phyloP scores from a whole-genome alignment of 2,888 invertebrate genomes.

The Trichacis sp. region DNA sequence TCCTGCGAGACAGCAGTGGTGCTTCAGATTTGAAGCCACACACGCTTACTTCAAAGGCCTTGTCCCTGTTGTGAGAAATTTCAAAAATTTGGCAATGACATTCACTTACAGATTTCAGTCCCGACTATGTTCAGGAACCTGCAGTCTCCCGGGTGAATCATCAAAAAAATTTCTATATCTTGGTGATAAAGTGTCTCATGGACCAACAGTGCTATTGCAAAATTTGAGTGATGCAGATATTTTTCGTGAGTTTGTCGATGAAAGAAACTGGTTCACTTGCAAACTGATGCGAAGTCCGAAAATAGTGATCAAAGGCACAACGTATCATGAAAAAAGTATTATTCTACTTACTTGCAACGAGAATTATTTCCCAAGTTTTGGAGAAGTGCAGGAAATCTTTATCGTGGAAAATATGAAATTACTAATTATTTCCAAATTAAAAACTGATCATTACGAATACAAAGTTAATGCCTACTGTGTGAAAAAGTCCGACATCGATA shows the following conservation, averaged over 20 bases:
- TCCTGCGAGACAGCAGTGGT: constrained; percentile 32
- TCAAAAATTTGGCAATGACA: constrained; percentile 22
- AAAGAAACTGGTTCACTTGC: neutral
- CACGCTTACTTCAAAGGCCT: constrained; percentile 36
- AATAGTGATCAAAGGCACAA: constrained; percentile 21
- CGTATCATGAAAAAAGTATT: constrained; percentile 14
- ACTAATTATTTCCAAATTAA: constrained; percentile 13
- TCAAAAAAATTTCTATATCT: constrained; percentile 20
- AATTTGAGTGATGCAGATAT: constrained; percentile 9
- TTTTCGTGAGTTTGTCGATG: constrained; percentile 6
- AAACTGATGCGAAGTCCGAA: constrained; percentile 17
- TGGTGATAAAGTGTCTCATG: constrained; percentile 28
- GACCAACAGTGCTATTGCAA: constrained; percentile 18
- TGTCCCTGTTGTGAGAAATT: constrained; percentile 31
- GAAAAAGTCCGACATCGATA: neutral
- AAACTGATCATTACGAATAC: constrained; percentile 20
- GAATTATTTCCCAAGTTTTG: constrained; percentile 27
- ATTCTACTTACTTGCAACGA: constrained; percentile 24
- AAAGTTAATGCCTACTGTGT: constrained; percentile 30
- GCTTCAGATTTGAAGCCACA: constrained; percentile 38
- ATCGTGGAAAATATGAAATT: constrained; percentile 11
- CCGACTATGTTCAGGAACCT: constrained; percentile 14
- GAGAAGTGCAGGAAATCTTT: constrained; percentile 26
- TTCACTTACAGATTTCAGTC: constrained; percentile 20
- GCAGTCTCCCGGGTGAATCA: constrained; percentile 3